A percentile compares a stretch with the other conserved stretches of the same genome.
These are phyloP conservation scores for Platysternon megacephalum DNA, from an alignment of 2,113 vertebrate species.

Conservation along the genomic window DNA sequence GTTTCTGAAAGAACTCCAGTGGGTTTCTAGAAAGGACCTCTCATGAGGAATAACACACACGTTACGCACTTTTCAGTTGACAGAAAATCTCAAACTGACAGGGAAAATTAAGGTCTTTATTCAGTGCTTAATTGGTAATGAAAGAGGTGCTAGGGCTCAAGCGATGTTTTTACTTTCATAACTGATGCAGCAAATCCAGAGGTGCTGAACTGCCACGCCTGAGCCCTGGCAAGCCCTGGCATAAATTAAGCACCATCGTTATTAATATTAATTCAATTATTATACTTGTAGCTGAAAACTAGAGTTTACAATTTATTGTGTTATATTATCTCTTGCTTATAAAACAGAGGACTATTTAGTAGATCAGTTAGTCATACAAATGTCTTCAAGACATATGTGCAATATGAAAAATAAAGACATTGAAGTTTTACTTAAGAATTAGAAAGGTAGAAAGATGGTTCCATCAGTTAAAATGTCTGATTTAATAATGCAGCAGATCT, in stretches of 20 bases:
- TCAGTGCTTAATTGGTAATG: too few relatives aligned
- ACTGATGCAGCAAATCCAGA: too few relatives aligned
- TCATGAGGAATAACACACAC: not conserved
- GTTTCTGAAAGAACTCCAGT: not conserved
- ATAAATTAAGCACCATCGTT: too few relatives aligned
- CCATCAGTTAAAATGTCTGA: not conserved
- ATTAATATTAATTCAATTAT: rapidly evolving
- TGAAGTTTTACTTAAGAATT: not conserved
- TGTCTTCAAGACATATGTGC: not conserved
- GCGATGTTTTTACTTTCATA: too few relatives aligned
- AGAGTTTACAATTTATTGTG: not conserved
- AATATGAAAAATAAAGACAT: rapidly evolving
- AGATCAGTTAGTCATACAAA: not conserved
- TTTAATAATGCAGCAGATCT: not conserved
- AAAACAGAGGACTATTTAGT: not conserved
- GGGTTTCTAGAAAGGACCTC: not conserved
- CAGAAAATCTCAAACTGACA: not conserved
- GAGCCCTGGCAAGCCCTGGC: too few relatives aligned
- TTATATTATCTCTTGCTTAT: rapidly evolving
- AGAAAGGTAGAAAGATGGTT: not conserved
- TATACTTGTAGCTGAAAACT: not conserved
- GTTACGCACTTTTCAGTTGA: not conserved
- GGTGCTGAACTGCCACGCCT: too few relatives aligned
- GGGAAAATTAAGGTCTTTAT: not conserved
- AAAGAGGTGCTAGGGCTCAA: too few relatives aligned